Evolutionary conservation across 2,888 invertebrate genomes (phyloP).

Genomic region (Operophtera brumata): DNA sequence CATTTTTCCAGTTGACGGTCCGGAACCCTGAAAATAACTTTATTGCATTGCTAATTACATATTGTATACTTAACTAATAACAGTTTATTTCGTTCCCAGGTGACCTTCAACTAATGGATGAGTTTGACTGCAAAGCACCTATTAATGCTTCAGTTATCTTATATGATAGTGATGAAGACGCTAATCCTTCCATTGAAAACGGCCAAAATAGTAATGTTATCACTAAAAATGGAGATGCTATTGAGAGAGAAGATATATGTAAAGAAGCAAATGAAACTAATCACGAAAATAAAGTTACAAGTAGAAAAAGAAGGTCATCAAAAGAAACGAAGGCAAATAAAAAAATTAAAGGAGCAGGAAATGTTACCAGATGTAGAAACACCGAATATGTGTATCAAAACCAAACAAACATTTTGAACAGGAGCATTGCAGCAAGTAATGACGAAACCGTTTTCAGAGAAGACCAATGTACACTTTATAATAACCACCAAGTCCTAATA

Average conservation of each 20-base stretch:
- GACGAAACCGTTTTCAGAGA: background rate
- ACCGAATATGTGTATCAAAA: background rate
- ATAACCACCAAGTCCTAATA: background rate
- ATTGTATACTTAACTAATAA: no score
- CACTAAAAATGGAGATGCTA: background rate
- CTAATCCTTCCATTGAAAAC: conserved; percentile 1
- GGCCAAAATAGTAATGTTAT: background rate
- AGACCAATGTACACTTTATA: background rate
- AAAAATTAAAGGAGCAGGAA: background rate
- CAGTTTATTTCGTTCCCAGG: conserved; percentile 28
- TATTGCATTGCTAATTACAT: no score
- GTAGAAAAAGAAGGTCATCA: background rate
- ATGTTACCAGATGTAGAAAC: background rate
- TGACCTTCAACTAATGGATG: conserved; percentile 35
- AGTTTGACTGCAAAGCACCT: conserved; percentile 43
- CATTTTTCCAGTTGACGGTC: no score
- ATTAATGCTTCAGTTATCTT: conserved; percentile 38
- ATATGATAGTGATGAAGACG: conserved; percentile 42
- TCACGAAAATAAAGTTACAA: background rate
- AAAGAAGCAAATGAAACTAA: background rate
- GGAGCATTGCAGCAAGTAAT: background rate
- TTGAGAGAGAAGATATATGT: background rate
- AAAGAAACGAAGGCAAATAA: background rate
- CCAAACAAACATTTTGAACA: background rate
- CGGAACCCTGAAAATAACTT: no score